Evolutionary conservation across 2,797 vertebrate genomes (phyloP), one percentile per base, ranked within the genome.

Genomic region (Paratrypauchen microcephalus): DNA sequence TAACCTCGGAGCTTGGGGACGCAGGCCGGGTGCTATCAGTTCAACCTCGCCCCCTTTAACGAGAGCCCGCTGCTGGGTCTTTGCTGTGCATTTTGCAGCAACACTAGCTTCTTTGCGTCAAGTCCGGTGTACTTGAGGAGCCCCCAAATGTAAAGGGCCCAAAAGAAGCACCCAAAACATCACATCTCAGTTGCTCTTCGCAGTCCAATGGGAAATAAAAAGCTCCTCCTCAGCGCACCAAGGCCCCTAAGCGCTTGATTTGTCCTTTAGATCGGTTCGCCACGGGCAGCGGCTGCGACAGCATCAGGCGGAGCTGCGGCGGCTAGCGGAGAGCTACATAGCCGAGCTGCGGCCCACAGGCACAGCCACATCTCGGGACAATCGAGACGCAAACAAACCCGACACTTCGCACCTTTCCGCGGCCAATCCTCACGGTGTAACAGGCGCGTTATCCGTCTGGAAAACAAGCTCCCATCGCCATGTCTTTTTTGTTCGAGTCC

Each of bases 271-370:
- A 81, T 84, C 86, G 81, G 86, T 85, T 71, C 54, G 69, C 79
- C 80, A 77, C 79, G 84, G 75, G 81, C 86, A 62, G 41, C 41
- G 41, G 41, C 41, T 45, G 41, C 41, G 41, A 15, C 41, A 45
- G 86, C 89, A 88, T 91, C 83, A 80, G 90, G 79, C 68, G 82
- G 81, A 75, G 84, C 87, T 80, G 92, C 83, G 66, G 89, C 88
- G 67, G 89, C 88, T 90, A 91, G 91, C 92, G 76, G 81, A 12
- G 9, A 69, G 91, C 90, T 87, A 90, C 87, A 83, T 82, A 81
- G 86, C 81, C 88, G 86, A 84, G 84, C 86, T 82, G 90, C 91
- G 92, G 92, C 90, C 93, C 93, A 89, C 66, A 70, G 3, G 77
- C 81, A 86, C 82, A 80, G 86, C 82, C 82, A 79, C 87, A 89